A percentile compares a stretch with the other conserved stretches of the same genome.
Conservation (phyloP, 2,888 invertebrate genomes). For the Cyrtodaria siliqua region DNA sequence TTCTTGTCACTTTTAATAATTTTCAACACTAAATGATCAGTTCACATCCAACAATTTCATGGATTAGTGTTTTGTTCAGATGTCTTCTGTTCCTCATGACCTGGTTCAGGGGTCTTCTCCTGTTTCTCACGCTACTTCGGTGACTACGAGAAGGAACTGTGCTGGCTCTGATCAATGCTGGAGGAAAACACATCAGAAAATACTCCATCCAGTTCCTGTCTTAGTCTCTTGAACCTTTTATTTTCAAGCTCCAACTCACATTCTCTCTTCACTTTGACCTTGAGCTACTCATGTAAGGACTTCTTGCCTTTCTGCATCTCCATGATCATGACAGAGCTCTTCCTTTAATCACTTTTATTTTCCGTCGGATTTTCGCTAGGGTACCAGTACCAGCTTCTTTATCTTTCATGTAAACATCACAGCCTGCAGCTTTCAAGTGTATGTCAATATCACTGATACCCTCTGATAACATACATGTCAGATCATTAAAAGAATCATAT, state of each 20-base stretch:
- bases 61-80: no score
- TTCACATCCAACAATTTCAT: no score
- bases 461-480: no score
- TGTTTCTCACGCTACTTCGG: no score
- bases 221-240: neutral
- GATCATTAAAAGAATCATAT: no score
- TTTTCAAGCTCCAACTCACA: neutral
- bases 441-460: slow-evolving; percentile 16
- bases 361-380: neutral
- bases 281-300: neutral
- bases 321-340: neutral
- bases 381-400: neutral
- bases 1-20: no score
- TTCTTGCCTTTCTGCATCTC: slow-evolving; percentile 1
- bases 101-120: no score
- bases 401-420: neutral
- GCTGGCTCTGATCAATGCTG: neutral
- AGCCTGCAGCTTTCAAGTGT: slow-evolving; percentile 8
- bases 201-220: neutral
- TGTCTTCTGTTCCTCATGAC: no score
- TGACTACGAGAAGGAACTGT: no score
- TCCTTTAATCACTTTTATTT: neutral
- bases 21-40: no score
- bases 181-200: neutral
- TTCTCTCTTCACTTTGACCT: neutral